These are phyloP conservation scores for Trichogramma dendrolimi DNA, from an alignment of 2,888 invertebrate genomes.

Conservation along the genomic window DNA sequence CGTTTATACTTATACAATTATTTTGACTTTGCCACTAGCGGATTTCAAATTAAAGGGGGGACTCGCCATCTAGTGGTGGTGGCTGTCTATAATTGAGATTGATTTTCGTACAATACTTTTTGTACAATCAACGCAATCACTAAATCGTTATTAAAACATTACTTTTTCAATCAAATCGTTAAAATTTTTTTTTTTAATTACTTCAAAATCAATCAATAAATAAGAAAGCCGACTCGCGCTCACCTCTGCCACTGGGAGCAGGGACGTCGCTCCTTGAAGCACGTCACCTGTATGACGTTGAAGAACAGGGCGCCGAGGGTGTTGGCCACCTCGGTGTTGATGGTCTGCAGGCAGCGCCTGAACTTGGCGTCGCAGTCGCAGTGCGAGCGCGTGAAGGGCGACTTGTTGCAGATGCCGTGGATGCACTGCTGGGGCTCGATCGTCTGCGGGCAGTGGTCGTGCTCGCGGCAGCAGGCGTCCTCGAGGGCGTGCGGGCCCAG, in stretches of 20 bases:
- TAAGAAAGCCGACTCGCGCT: conserved; percentile 31
- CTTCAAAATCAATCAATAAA: background rate
- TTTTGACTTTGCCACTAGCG: too few relatives aligned
- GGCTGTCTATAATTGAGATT: too few relatives aligned
- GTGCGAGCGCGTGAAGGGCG: conserved; percentile 67
- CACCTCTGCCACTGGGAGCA: conserved; percentile 64
- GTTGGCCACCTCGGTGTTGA: conserved; percentile 67
- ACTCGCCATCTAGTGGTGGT: too few relatives aligned
- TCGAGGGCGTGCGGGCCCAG: conserved; percentile 62
- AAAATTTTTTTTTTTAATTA: background rate
- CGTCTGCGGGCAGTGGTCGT: conserved; percentile 66
- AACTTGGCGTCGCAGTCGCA: conserved; percentile 73
- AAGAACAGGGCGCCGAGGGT: conserved; percentile 71
- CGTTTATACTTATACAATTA: too few relatives aligned
- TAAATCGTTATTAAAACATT: too few relatives aligned
- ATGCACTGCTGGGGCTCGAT: conserved; percentile 60
- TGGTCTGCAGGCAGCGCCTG: conserved; percentile 63
- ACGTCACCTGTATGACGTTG: conserved; percentile 69
- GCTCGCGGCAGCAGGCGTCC: conserved; percentile 70
- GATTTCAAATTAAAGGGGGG: too few relatives aligned
- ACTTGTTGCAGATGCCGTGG: conserved; percentile 65
- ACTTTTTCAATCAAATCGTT: too few relatives aligned
- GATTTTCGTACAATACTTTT: background rate
- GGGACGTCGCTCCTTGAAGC: conserved; percentile 65
- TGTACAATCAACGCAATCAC: background rate